Evolutionary conservation across 2,113 vertebrate genomes (phyloP).

Genomic region (Oncorhynchus keta): DNA sequence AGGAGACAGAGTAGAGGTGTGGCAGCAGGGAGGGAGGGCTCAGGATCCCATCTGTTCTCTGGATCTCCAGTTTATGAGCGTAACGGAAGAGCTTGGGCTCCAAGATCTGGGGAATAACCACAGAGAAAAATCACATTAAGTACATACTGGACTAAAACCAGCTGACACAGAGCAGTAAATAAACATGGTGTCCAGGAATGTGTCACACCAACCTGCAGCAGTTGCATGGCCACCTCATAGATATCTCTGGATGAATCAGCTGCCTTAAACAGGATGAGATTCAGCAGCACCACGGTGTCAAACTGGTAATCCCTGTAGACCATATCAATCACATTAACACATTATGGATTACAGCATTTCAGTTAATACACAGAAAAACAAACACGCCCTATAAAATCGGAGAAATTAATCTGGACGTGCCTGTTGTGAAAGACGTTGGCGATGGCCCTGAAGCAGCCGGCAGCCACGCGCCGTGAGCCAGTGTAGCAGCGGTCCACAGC

Average conservation of each 20-base stretch:
- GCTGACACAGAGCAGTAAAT: not conserved
- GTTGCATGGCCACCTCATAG: conserved; percentile 98
- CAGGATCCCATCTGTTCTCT: conserved; percentile 87
- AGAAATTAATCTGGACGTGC: conserved; percentile 51
- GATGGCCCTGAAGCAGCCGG: conserved; percentile 96
- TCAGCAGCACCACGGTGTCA: conserved; percentile 97
- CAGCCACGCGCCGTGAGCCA: conserved; percentile 88
- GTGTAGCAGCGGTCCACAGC: conserved; percentile 98
- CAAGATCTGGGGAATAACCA: conserved; percentile 79
- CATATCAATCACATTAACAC: not conserved
- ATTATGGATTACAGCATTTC: too few relatives aligned
- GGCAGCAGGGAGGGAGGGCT: conserved; percentile 89
- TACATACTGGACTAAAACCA: not conserved
- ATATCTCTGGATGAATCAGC: conserved; percentile 95
- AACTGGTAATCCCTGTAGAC: conserved; percentile 93
- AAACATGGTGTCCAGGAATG: not conserved
- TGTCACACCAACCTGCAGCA: conserved; percentile 83
- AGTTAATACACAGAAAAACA: not conserved
- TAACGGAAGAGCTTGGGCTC: conserved; percentile 99
- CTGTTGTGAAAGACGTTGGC: conserved; percentile 97
- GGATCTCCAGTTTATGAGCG: conserved; percentile 96
- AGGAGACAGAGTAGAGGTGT: conserved; percentile 93
- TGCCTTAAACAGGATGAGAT: conserved; percentile 97
- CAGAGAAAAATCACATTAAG: not conserved
- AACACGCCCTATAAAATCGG: not conserved